Conservation (phyloP, 2,113 vertebrate genomes). For the Ceyx cyanopectus region DNA sequence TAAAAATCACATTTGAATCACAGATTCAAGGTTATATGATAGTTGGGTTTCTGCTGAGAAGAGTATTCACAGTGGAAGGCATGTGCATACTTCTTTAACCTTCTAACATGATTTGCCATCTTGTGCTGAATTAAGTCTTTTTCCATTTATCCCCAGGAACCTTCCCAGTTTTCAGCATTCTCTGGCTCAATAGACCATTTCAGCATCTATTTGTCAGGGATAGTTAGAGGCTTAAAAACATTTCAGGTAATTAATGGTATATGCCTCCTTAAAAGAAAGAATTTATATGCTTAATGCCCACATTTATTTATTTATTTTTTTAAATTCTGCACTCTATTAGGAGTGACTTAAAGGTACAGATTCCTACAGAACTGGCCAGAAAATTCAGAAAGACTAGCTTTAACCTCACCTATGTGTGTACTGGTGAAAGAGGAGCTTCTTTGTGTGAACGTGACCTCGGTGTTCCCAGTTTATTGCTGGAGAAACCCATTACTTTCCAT, state of each 20-base stretch:
- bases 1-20: not conserved
- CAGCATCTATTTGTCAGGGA: not conserved
- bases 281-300: not conserved
- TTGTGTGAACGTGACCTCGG: not conserved
- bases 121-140: not conserved
- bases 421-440: not conserved
- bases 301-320: not conserved
- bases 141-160: not conserved
- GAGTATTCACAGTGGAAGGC: not conserved
- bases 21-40: not conserved
- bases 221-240: not conserved
- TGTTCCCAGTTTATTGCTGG: not conserved
- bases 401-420: rapidly evolving
- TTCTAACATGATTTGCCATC: not conserved
- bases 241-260: not conserved
- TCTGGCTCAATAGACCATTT: not conserved
- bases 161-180: not conserved
- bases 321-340: not conserved
- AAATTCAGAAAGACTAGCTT: not conserved
- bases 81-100: not conserved
- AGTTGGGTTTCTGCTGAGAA: not conserved
- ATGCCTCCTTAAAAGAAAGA: not conserved
- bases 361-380: not conserved
- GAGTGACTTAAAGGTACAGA: not conserved
- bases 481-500: not conserved